phyloP scores from a whole-genome alignment of 2,888 invertebrate species.

The Pantelozetes paolii region DNA sequence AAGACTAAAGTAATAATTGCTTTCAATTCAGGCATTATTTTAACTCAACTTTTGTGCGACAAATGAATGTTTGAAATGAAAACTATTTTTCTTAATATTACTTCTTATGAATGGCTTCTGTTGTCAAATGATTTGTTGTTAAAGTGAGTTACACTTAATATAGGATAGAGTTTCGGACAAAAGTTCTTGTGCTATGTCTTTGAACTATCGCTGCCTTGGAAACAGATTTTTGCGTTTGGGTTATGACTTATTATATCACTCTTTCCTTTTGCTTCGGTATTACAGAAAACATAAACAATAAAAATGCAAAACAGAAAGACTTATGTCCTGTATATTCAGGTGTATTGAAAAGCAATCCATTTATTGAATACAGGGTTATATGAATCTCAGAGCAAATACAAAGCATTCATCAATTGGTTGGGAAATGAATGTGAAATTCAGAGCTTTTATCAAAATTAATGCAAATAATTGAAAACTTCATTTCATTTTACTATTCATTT shows the following conservation, averaged over 20 bases:
- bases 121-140: no score
- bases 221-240: constrained; percentile 16
- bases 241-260: not conserved
- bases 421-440: no score
- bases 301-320: no score
- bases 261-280: not conserved
- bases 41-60: not conserved
- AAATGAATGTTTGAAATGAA: not conserved
- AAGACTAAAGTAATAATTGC: not conserved
- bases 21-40: constrained; percentile 7
- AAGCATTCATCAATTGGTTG: no score
- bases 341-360: no score
- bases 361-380: not conserved
- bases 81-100: not conserved
- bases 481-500: no score
- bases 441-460: no score
- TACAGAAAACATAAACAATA: constrained; percentile 15
- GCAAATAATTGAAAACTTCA: no score
- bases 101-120: no score
- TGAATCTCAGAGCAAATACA: no score
- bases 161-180: not conserved
- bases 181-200: constrained; percentile 19
- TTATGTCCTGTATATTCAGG: no score
- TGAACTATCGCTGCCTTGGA: constrained; percentile 22
- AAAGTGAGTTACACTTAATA: no score